Evolutionary conservation across 2,113 vertebrate genomes (phyloP).

Genomic region (Rhipidura dahli): DNA sequence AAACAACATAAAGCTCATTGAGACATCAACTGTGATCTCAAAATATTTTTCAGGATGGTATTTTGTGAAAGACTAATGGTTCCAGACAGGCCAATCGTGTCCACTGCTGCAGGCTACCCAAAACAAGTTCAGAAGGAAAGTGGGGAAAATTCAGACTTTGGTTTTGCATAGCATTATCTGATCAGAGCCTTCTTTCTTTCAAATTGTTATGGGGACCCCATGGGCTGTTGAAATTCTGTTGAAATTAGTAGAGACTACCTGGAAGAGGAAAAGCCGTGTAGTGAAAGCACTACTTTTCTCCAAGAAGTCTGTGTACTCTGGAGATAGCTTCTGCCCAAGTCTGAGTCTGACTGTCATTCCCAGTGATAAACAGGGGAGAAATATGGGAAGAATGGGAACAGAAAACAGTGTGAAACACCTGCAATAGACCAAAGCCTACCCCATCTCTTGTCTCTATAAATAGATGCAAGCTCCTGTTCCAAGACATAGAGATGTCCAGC

Average conservation of each 20-base stretch:
- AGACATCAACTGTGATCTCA: background rate
- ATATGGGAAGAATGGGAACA: background rate
- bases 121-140: background rate
- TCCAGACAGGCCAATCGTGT: background rate
- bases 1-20: background rate
- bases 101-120: background rate
- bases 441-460: background rate
- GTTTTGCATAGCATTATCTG: background rate
- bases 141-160: background rate
- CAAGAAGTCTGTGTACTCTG: background rate
- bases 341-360: background rate
- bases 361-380: background rate
- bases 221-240: background rate
- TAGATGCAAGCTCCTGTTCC: background rate
- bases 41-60: background rate
- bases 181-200: background rate
- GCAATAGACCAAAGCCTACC: background rate
- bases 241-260: background rate
- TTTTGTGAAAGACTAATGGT: background rate
- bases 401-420: background rate
- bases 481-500: background rate
- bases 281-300: background rate
- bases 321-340: background rate
- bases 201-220: background rate
- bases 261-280: background rate